Conservation (phyloP, 92 coral and sea anemone species). For the Zoanthus sansibaricus region DNA sequence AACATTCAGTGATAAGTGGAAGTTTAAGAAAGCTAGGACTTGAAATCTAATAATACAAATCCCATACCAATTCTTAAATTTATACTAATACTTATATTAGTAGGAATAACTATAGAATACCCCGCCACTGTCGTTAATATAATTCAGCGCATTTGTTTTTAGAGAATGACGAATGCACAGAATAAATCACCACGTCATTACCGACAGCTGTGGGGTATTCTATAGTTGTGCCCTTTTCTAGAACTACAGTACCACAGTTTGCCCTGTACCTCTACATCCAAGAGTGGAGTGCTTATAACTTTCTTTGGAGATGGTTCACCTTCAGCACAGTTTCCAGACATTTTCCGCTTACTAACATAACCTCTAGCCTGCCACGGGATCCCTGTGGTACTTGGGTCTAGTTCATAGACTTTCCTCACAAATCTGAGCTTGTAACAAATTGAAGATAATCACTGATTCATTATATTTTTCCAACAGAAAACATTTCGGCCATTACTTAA, state of each 20-base stretch:
- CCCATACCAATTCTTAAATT: neutral
- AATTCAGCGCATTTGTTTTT: too few relatives aligned
- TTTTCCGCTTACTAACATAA: constrained; percentile 87
- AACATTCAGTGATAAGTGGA: neutral
- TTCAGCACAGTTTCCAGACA: constrained; percentile 13
- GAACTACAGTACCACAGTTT: neutral
- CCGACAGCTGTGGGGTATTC: too few relatives aligned
- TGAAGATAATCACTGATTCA: too few relatives aligned
- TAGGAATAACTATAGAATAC: too few relatives aligned
- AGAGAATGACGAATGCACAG: too few relatives aligned
- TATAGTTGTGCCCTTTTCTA: too few relatives aligned
- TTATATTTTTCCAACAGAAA: too few relatives aligned
- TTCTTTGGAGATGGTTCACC: constrained; percentile 54
- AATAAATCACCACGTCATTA: too few relatives aligned
- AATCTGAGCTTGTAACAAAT: constrained; percentile 52
- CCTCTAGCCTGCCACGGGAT: constrained; percentile 96
- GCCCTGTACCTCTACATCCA: constrained; percentile 72
- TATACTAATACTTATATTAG: neutral
- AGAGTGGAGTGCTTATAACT: constrained; percentile 80
- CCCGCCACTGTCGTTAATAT: too few relatives aligned
- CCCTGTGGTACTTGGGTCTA: constrained; percentile 89
- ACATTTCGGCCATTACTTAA: too few relatives aligned
- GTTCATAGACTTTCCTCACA: constrained; percentile 79
- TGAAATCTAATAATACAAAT: neutral
- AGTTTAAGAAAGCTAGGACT: neutral